These are phyloP conservation scores for Mylabris phalerata DNA, from an alignment of 1,140 invertebrate species.

Conservation along the genomic window DNA sequence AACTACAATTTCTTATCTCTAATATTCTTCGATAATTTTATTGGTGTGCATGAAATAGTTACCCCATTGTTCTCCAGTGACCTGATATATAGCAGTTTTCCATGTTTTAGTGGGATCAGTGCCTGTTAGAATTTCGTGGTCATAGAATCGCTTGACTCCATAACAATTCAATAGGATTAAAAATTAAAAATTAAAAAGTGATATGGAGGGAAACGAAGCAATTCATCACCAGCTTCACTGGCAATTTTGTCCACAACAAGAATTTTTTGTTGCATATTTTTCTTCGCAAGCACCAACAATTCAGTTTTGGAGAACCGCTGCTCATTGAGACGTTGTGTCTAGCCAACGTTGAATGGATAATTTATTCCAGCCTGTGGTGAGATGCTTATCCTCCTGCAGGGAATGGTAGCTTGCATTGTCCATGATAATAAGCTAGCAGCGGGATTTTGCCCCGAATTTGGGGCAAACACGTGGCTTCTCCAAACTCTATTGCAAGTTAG, in stretches of 20 bases:
- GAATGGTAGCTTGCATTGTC: not conserved
- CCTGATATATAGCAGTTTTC: not conserved
- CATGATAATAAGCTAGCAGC: not conserved
- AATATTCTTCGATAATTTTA: not conserved
- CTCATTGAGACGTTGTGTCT: not conserved
- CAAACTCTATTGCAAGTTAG: too few species aligned
- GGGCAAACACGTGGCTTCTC: too few species aligned
- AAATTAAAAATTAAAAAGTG: too few species aligned
- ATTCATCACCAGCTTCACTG: slow-evolving; percentile 10
- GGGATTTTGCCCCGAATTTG: too few species aligned
- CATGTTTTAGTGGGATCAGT: slow-evolving; percentile 5
- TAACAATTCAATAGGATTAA: slow-evolving; percentile 32
- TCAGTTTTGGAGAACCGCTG: not conserved
- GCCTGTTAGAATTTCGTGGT: not conserved
- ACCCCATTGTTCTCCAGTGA: slow-evolving; percentile 1
- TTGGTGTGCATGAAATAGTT: not conserved
- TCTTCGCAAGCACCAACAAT: not conserved
- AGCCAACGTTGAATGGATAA: not conserved
- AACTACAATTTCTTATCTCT: too few species aligned
- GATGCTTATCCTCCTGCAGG: not conserved
- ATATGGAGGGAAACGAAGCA: slow-evolving; percentile 29
- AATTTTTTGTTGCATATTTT: not conserved
- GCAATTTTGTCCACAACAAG: slow-evolving; percentile 9
- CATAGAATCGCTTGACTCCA: slow-evolving; percentile 22
- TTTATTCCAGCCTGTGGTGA: not conserved